A percentile compares a stretch with the other conserved stretches of the same genome.
Conservation (phyloP, 1,140 invertebrate species). For the Streblospio benedicti region DNA sequence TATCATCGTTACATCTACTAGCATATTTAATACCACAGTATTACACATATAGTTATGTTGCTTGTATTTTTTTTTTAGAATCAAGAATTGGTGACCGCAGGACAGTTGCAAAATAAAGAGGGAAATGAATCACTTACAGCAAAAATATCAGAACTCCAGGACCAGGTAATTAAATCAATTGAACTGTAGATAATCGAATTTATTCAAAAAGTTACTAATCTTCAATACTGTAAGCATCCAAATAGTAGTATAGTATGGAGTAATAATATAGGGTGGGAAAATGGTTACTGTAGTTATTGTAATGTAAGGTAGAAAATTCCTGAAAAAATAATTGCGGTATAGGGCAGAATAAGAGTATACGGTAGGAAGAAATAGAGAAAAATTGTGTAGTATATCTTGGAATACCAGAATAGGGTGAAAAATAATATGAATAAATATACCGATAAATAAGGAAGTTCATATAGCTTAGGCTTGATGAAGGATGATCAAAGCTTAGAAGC, state of each 20-base stretch:
- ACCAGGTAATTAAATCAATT: conserved; percentile 60
- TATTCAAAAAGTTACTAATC: background rate
- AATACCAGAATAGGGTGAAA: too few species aligned
- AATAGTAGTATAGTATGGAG: background rate
- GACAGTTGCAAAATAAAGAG: conserved; percentile 63
- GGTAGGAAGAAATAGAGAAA: too few species aligned
- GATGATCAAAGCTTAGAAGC: too few species aligned
- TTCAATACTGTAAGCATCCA: background rate
- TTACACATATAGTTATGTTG: background rate
- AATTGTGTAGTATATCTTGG: too few species aligned
- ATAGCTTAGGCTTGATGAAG: too few species aligned
- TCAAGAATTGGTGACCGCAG: conserved; percentile 12
- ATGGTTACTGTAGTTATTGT: background rate
- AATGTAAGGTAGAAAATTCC: too few species aligned
- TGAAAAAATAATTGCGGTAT: too few species aligned
- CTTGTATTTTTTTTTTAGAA: conserved; percentile 1
- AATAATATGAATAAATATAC: too few species aligned
- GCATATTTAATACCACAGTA: background rate
- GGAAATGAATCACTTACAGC: conserved; percentile 75
- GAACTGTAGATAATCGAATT: background rate
- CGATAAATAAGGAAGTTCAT: too few species aligned
- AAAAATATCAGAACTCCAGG: conserved; percentile 79
- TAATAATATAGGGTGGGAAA: background rate
- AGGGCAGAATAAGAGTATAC: too few species aligned
- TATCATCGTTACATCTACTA: background rate